These are phyloP conservation scores for Laticauda laticaudata DNA, from an alignment of 2,113 vertebrate genomes.

Conservation along the genomic window DNA sequence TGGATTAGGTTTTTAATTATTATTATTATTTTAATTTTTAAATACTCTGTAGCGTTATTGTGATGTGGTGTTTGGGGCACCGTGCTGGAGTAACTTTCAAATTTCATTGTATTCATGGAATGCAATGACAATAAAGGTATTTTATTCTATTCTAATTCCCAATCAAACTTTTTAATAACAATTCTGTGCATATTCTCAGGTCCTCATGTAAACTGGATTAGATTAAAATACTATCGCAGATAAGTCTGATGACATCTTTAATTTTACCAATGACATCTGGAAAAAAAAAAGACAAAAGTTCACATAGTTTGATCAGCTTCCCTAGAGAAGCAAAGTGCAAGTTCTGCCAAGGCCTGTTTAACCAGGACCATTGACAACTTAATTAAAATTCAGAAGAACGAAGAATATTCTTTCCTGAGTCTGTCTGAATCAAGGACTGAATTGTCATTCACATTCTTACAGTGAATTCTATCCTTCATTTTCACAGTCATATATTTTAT, in stretches of 20 bases:
- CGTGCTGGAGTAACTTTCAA: too few relatives aligned
- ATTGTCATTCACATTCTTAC: not conserved
- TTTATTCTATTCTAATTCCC: not conserved
- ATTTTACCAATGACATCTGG: not conserved
- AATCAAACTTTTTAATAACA: conserved; percentile 10
- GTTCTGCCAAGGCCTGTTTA: not conserved
- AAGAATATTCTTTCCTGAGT: not conserved
- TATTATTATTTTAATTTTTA: too few relatives aligned
- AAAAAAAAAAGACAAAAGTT: too few relatives aligned
- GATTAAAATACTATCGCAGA: not conserved
- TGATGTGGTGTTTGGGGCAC: too few relatives aligned
- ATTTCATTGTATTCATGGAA: too few relatives aligned
- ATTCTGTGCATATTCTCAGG: conserved; percentile 2
- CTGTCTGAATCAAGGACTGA: not conserved
- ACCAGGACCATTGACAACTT: not conserved
- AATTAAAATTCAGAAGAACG: not conserved
- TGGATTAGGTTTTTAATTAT: too few relatives aligned
- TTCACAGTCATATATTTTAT: not conserved
- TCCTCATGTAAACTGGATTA: not conserved
- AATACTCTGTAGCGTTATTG: too few relatives aligned
- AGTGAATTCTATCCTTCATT: not conserved
- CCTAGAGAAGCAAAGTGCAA: not conserved
- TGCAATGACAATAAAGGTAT: too few relatives aligned
- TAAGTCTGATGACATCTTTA: not conserved
- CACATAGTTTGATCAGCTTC: too few relatives aligned